Conservation (phyloP, 2,113 vertebrate species). For the Melospiza melodia region DNA sequence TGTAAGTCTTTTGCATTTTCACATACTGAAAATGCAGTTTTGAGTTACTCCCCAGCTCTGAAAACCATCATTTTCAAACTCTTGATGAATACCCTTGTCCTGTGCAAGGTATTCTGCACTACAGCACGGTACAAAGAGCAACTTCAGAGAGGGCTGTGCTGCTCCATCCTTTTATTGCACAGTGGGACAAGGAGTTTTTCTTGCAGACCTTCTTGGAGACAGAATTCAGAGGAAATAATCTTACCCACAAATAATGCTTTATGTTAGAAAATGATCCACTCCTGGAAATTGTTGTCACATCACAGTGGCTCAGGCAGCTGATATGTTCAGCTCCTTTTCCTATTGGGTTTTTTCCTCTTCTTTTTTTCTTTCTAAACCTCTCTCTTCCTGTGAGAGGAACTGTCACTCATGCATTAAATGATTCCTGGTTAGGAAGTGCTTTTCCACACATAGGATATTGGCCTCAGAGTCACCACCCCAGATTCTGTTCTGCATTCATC, state of each 20-base stretch:
- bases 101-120: background rate
- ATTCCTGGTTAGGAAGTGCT: background rate
- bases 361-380: background rate
- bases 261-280: background rate
- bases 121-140: background rate
- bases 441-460: background rate
- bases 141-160: background rate
- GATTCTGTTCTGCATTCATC: background rate
- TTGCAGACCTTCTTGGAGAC: background rate
- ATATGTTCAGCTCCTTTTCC: background rate
- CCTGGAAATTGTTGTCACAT: background rate
- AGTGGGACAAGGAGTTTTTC: background rate
- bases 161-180: background rate
- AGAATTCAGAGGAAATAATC: background rate
- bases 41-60: background rate
- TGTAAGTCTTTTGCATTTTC: background rate
- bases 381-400: background rate
- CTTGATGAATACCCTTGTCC: background rate
- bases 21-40: background rate
- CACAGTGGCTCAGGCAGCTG: background rate
- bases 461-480: background rate
- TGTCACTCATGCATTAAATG: background rate
- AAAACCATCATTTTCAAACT: background rate
- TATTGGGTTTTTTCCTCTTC: fast-evolving
- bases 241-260: background rate